Evolutionary conservation across 2,888 invertebrate species (phyloP).

Genomic region (Icerya purchasi): DNA sequence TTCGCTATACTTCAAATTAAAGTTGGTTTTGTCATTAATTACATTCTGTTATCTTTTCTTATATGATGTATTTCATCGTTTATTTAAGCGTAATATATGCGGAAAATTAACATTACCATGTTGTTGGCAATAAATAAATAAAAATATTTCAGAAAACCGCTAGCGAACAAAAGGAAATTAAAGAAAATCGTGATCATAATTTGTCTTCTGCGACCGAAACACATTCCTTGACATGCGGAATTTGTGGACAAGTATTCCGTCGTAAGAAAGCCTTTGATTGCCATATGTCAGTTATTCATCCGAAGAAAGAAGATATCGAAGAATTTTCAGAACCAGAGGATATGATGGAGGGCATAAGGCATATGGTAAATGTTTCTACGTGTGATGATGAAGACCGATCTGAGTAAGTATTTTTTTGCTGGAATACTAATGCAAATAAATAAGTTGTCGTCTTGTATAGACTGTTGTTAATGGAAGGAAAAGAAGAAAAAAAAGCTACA

Average conservation of each 20-base stretch:
- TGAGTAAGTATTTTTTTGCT: slow-evolving; percentile 6
- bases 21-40: too few relatives aligned
- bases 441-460: too few relatives aligned
- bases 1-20: too few relatives aligned
- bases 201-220: slow-evolving; percentile 8
- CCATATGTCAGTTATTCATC: slow-evolving; percentile 37
- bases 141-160: too few relatives aligned
- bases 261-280: slow-evolving; percentile 40
- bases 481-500: too few relatives aligned
- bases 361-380: slow-evolving; percentile 32
- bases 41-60: too few relatives aligned
- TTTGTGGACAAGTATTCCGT: slow-evolving; percentile 34
- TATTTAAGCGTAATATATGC: too few relatives aligned
- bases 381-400: slow-evolving; percentile 13
- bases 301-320: slow-evolving; percentile 34
- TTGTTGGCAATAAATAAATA: too few relatives aligned
- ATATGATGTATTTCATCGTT: too few relatives aligned
- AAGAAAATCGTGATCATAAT: neutral
- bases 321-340: slow-evolving; percentile 74
- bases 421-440: too few relatives aligned
- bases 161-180: too few relatives aligned
- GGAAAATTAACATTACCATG: too few relatives aligned
- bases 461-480: neutral
- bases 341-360: slow-evolving; percentile 63
- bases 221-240: slow-evolving; percentile 17